Evolutionary conservation across 2,113 vertebrate species (phyloP), one percentile per base, ranked within the genome.

Genomic region (Noctilio leporinus): DNA sequence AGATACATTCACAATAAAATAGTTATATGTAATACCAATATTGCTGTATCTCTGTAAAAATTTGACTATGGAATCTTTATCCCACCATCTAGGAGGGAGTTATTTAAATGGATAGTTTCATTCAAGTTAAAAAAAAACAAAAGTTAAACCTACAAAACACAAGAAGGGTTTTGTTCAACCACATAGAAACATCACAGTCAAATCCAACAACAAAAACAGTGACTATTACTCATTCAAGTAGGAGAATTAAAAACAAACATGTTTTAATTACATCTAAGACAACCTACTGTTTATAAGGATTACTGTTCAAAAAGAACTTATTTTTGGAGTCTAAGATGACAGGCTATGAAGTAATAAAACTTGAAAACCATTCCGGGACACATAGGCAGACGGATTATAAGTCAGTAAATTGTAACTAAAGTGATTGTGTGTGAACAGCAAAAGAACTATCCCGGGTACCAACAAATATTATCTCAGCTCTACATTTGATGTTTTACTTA

Each of bases 31-130:
- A 16, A 51, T 84, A 81, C 16, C 10, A 85, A 17, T 92, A 80
- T 55, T 33, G 8, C 76, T 70, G 59, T 7, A 49, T 64, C 76
- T 19, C 64, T 64, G 12, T 30, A 33, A 64, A 87, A 69, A 65
- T 76, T 45, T 51, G 87, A 69, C 5, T 47, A 4, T 57, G 4
- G 24, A 16, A n/a, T 72, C 72, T 57, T 77, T 81, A 91, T 73
- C 47, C 70, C 40, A 4, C 3, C 22, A 83, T 24, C 51, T 57
- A 62, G 12, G 43, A 89, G 28, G 43, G 69, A 89, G 40, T 45
- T 57, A 64, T 49, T 90, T 93, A 65, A 81, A 82, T 35, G 43
- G 47, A 75, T 16, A 89, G 33, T 62, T 89, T 82, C 7, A 47
- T 67, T 47, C 33, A 90, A 73, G 10, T 24, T 4, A 19, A 47